A percentile compares a stretch with the other conserved stretches of the same genome.
phyloP scores from a whole-genome alignment of 1,140 invertebrate genomes.

The Drosophila punjabiensis region DNA sequence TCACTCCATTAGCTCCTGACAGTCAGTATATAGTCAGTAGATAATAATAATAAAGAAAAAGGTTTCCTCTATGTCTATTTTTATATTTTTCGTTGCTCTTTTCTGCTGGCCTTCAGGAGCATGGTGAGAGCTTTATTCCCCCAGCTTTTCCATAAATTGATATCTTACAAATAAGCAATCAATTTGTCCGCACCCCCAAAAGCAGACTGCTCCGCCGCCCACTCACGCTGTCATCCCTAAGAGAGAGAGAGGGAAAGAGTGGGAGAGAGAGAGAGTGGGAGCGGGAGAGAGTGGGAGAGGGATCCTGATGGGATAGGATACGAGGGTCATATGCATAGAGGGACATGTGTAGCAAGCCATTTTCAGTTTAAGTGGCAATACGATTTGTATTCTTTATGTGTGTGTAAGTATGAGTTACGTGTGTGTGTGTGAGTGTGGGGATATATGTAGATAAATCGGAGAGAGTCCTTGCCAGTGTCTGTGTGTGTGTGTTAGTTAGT shows the following conservation, averaged over 20 bases:
- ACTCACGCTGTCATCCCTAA: slow-evolving; percentile 32
- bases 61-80: background rate
- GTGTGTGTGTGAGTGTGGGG: slow-evolving; percentile 8
- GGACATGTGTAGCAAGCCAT: slow-evolving; percentile 70
- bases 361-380: slow-evolving; percentile 82
- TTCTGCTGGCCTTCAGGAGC: background rate
- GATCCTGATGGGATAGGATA: slow-evolving; percentile 12
- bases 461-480: slow-evolving; percentile 19
- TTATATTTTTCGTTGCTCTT: background rate
- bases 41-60: slow-evolving; percentile 10
- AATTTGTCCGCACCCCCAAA: slow-evolving; percentile 14
- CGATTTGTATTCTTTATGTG: slow-evolving; percentile 80
- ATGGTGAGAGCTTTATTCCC: slow-evolving; percentile 1
- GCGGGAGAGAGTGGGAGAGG: background rate
- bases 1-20: slow-evolving; percentile 6
- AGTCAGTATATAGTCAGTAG: slow-evolving; percentile 1
- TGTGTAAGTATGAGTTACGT: slow-evolving; percentile 15
- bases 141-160: slow-evolving; percentile 19
- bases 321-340: slow-evolving; percentile 41
- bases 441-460: background rate
- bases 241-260: background rate
- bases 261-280: background rate
- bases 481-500: slow-evolving; percentile 61
- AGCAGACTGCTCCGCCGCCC: background rate
- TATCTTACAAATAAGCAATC: slow-evolving; percentile 27